These are phyloP conservation scores for Acholoe squamosa DNA, from an alignment of 2,888 invertebrate genomes.

Conservation along the genomic window DNA sequence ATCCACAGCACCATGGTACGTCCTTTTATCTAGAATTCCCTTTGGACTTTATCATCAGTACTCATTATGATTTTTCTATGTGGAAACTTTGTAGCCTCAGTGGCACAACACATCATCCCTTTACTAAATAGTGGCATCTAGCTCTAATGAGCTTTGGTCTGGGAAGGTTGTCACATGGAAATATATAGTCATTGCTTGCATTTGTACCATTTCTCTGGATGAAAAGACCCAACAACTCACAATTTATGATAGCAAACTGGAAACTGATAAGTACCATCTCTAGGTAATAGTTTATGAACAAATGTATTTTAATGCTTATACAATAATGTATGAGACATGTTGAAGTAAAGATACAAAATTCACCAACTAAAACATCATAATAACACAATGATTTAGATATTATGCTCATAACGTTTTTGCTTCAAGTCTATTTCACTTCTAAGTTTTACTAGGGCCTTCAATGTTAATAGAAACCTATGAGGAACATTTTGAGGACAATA, in stretches of 20 bases:
- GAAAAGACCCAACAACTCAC: neutral
- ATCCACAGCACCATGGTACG: too few species aligned
- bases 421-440: slow-evolving; percentile 26
- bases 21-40: too few species aligned
- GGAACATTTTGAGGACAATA: neutral
- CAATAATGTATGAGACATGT: neutral
- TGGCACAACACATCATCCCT: too few species aligned
- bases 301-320: neutral
- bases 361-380: neutral
- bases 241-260: neutral
- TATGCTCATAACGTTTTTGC: neutral
- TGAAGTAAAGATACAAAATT: neutral
- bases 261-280: neutral
- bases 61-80: too few species aligned
- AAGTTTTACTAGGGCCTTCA: neutral
- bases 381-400: neutral
- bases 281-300: neutral
- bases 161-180: too few species aligned
- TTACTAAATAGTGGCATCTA: too few species aligned
- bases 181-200: too few species aligned
- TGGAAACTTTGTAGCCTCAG: too few species aligned
- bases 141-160: too few species aligned
- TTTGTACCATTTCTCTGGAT: too few species aligned
- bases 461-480: neutral
- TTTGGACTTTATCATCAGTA: too few species aligned